These are phyloP conservation scores for Cheilinus undulatus DNA, from an alignment of 2,113 vertebrate genomes.

Conservation along the genomic window DNA sequence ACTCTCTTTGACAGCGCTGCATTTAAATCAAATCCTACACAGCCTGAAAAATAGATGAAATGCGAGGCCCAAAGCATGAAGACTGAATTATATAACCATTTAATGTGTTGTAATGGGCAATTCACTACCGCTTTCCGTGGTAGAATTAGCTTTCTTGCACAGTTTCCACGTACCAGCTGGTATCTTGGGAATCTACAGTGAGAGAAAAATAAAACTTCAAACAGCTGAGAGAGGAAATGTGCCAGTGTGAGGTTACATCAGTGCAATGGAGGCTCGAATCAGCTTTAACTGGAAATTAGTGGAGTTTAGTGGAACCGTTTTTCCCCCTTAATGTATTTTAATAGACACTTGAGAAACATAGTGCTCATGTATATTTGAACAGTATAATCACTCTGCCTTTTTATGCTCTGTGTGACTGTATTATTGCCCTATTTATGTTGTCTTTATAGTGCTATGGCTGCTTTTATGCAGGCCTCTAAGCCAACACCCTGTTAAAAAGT, in stretches of 20 bases:
- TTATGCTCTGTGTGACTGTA: neutral
- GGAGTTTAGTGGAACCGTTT: neutral
- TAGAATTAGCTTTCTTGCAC: conserved; percentile 1
- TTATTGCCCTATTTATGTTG: conserved; percentile 4
- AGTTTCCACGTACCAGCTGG: conserved; percentile 20
- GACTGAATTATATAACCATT: conserved; percentile 25
- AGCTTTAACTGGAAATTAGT: neutral
- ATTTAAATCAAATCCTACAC: conserved; percentile 50
- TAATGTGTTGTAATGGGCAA: conserved; percentile 40
- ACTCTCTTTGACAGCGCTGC: conserved; percentile 35
- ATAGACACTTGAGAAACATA: conserved; percentile 9
- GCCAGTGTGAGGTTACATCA: neutral
- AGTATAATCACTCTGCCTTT: neutral
- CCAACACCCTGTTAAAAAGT: neutral
- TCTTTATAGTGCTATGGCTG: neutral
- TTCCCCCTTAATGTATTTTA: neutral
- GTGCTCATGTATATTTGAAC: neutral
- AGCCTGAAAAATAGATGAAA: neutral
- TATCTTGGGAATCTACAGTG: conserved; percentile 8
- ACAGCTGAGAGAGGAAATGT: neutral
- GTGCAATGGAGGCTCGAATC: neutral
- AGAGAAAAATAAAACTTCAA: conserved; percentile 18
- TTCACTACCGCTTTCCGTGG: conserved; percentile 25
- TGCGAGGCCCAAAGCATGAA: conserved; percentile 10
- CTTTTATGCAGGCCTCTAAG: neutral